These are phyloP conservation scores for Drosophila yakuba DNA, from an alignment of 1,140 invertebrate species.

Conservation along the genomic window DNA sequence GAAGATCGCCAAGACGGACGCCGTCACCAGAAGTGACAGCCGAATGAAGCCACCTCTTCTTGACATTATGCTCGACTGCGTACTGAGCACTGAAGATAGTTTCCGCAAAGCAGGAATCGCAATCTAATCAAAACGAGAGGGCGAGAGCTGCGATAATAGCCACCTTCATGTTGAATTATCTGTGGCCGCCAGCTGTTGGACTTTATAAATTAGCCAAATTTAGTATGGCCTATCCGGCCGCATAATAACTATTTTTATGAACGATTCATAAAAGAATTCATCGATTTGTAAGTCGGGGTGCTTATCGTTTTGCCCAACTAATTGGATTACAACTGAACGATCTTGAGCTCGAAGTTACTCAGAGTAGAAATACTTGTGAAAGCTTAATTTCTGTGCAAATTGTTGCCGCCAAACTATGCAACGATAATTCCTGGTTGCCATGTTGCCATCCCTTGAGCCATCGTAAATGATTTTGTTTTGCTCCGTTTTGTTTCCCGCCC, in stretches of 20 bases:
- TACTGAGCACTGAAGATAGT: conserved; percentile 11
- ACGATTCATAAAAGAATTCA: no score
- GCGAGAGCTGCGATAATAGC: conserved; percentile 12
- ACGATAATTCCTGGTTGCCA: conserved; percentile 21
- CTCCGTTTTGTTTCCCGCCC: neutral
- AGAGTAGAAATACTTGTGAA: conserved; percentile 12
- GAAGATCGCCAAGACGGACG: conserved; percentile 32
- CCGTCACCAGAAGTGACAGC: conserved; percentile 35
- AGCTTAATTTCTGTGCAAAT: conserved; percentile 50
- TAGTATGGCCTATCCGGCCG: neutral
- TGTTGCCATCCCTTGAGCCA: conserved; percentile 19
- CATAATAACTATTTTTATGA: neutral
- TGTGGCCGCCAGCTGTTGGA: neutral
- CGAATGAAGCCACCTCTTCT: conserved; percentile 45
- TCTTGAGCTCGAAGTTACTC: conserved; percentile 1
- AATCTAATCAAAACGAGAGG: conserved; percentile 39
- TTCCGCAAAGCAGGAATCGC: neutral
- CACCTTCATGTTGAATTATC: conserved; percentile 30
- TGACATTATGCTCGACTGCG: conserved; percentile 53
- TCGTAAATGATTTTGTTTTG: conserved; percentile 34
- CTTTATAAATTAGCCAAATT: conserved; percentile 26
- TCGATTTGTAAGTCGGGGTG: neutral
- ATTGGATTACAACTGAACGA: neutral
- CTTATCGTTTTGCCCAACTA: neutral
- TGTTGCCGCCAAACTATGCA: conserved; percentile 45